These are phyloP conservation scores for Thamnaconus septentrionalis DNA, from an alignment of 2,113 vertebrate species.

Conservation along the genomic window DNA sequence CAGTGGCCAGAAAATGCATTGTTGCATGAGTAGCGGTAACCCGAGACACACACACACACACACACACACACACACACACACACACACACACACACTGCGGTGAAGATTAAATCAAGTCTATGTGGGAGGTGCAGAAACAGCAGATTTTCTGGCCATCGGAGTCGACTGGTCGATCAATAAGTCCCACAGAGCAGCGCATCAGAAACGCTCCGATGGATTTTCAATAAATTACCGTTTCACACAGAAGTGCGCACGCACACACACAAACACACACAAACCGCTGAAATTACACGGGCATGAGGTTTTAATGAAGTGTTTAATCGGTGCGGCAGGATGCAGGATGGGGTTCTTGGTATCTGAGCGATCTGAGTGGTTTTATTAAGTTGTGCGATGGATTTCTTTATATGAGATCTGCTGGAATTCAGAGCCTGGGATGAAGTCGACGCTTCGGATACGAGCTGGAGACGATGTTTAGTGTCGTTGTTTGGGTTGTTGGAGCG, in stretches of 20 bases:
- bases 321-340: too few species aligned
- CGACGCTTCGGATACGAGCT: too few species aligned
- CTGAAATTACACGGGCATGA: too few species aligned
- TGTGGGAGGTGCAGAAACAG: conserved; percentile 30
- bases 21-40: not conserved
- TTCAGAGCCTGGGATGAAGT: too few species aligned
- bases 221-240: conserved; percentile 33
- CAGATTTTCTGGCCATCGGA: conserved; percentile 29
- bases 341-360: too few species aligned
- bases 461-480: too few species aligned
- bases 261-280: not conserved
- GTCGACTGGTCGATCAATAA: conserved; percentile 42
- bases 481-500: too few species aligned
- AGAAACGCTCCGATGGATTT: conserved; percentile 31
- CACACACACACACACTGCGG: not conserved
- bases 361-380: too few species aligned
- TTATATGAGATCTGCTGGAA: too few species aligned
- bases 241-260: conserved; percentile 8
- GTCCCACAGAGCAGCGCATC: conserved; percentile 9
- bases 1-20: too few species aligned
- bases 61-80: not conserved
- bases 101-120: conserved; percentile 13
- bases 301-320: too few species aligned
- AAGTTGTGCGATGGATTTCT: too few species aligned
- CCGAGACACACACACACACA: not conserved